Evolutionary conservation across 2,113 vertebrate species (phyloP).

Genomic region (Girardinichthys multiradiatus): DNA sequence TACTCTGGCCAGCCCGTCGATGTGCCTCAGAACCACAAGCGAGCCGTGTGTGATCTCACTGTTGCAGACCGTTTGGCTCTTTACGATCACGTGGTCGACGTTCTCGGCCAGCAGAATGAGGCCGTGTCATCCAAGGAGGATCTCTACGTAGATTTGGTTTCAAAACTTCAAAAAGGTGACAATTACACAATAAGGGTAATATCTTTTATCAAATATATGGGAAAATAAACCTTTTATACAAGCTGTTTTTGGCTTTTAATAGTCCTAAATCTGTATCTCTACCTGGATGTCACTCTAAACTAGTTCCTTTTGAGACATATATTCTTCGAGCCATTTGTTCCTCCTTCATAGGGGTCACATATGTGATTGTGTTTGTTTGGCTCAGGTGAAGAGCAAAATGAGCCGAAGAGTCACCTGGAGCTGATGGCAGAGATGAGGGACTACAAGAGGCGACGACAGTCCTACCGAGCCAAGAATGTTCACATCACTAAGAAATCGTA

Average conservation of each 20-base stretch:
- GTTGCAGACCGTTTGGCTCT: constrained; percentile 92
- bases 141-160: constrained; percentile 95
- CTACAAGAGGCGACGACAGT: constrained; percentile 95
- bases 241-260: not conserved
- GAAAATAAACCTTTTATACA: not conserved
- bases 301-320: not conserved
- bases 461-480: constrained; percentile 97
- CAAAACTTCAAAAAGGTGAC: constrained; percentile 92
- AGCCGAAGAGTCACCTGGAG: constrained; percentile 96
- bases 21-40: constrained; percentile 93
- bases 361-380: not conserved
- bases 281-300: too few species aligned
- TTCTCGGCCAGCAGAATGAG: constrained; percentile 83
- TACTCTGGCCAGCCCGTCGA: constrained; percentile 85
- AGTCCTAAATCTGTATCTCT: not conserved
- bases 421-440: constrained; percentile 98
- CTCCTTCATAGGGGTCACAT: not conserved
- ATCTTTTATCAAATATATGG: not conserved
- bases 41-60: constrained; percentile 90
- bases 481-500: constrained; percentile 99
- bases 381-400: constrained; percentile 87
- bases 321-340: not conserved
- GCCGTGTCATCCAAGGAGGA: constrained; percentile 84
- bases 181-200: not conserved
- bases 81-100: constrained; percentile 87